Base-by-base conservation (phyloP, 2,888 invertebrate species). In the Xestia sexstrigata region DNA sequence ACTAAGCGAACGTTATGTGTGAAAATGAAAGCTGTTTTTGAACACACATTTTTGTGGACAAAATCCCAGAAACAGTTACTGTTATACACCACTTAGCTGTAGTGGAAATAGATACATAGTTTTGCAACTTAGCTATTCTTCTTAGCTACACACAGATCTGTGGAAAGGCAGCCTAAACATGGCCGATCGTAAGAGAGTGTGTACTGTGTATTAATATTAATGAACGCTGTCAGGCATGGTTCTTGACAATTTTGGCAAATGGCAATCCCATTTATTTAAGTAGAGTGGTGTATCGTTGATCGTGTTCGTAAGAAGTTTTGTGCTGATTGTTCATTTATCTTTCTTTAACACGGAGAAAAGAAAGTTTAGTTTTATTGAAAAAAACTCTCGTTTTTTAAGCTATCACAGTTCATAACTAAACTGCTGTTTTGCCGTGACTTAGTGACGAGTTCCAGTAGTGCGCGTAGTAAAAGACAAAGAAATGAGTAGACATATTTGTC, bases 201-300 rank as follows among this genome's bases (percentile, higher is more conserved):
- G 49, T 72, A 60, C 75, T 58, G 23, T 39, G 63, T 77, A 78
- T 85, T 72, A 85, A 83, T 83, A 82, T 83, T 83, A 82, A 83
- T 83, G 82, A 83, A 77, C n/a, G 52, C 68, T 66, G 81, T 60
- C 62, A 42, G 49, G 63, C 55, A 42, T 72, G 66, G 66, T 62
- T 70, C 84, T 74, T 74, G 73, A 70, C 52, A 79, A 67, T 70
- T 83, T 69, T 42, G 47, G 74, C 68, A 55, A 67, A 58, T 26
- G 42, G 72, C 49, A 81, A 80, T 78, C 72, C 35, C 45, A 63
- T 78, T 78, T 81, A 81, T 74, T 81, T n/a, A 78, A 81, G 74
- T 66, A 58, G 65, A 66, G 81, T 78, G 78, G 35, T 66, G 23
- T 74, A 11, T 60, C 55, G 9, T 26, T 66, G 55, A 63, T 79